Evolutionary conservation across 2,797 vertebrate genomes (phyloP), one percentile per base, ranked within the genome.

Genomic region (Sebastolobus alascanus): DNA sequence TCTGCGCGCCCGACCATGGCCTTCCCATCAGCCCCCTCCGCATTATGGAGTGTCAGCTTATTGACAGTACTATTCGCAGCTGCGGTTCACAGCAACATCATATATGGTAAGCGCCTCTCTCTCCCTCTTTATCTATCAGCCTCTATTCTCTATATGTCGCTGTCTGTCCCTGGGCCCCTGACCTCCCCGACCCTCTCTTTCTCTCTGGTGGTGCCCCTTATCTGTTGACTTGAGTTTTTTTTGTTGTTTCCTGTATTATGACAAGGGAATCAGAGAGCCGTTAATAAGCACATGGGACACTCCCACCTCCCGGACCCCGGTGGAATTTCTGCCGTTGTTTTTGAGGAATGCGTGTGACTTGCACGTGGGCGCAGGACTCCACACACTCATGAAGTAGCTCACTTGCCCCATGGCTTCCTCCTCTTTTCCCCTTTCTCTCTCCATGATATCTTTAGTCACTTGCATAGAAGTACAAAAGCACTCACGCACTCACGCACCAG

Each of bases 231-330:
- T 68, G 84, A 86, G 81, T 86, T 91, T 91, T 27, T 59, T 8
- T 90, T 59, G 52, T 84, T 72, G 87, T 92, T 92, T 87, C 87
- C 87, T 86, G 85, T 89, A 79, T 87, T 85, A 86, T 83, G 91
- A 92, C 90, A 94, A 95, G 86, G 66, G 90, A 92, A 79, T 79
- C 94, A 92, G 58, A 73, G 87, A 90, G 71, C 80, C 87, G 83
- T 95, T 91, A 94, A 92, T 95, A 94, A 94, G 75, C 83, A 70
- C 77, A 91, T 88, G 91, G 86, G 93, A 92, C 91, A 88, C 77
- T 76, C 84, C 89, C 83, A 72, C 84, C 84, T 63, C 63, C 83
- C 3, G 35, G 82, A 84, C 84, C 90, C n/a, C 80, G 60, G 74
- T 75, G 90, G 94, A 93, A 94, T 94, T 91, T 87, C 37, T 87